Evolutionary conservation across 2,888 invertebrate species (phyloP).

Genomic region (Emmelina monodactyla): DNA sequence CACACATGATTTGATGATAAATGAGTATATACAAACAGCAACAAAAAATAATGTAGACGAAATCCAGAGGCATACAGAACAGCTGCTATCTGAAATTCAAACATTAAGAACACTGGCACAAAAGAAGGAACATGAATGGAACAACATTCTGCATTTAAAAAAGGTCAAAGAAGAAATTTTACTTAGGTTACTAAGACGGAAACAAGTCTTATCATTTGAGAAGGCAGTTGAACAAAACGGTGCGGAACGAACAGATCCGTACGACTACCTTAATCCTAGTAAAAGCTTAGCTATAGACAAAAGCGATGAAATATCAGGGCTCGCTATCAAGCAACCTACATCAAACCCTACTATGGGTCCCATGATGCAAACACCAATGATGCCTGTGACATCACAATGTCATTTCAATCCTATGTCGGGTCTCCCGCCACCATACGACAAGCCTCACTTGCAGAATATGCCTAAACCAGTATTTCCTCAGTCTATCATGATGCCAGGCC

Average conservation of each 20-base stretch:
- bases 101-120: conserved; percentile 76
- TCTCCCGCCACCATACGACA: conserved; percentile 53
- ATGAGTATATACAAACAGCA: conserved; percentile 70
- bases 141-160: conserved; percentile 80
- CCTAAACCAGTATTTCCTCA: conserved; percentile 52
- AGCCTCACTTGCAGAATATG: conserved; percentile 48
- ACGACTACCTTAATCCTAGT: conserved; percentile 47
- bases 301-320: conserved; percentile 54
- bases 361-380: conserved; percentile 39
- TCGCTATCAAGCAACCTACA: conserved; percentile 41
- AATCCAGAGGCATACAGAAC: conserved; percentile 70
- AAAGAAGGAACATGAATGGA: conserved; percentile 88
- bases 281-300: conserved; percentile 55
- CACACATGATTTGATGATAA: conserved; percentile 67
- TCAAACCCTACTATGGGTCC: conserved; percentile 33
- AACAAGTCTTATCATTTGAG: conserved; percentile 67
- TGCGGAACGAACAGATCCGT: conserved; percentile 41
- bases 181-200: conserved; percentile 73
- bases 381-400: conserved; percentile 37
- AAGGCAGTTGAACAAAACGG: conserved; percentile 48
- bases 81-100: conserved; percentile 71
- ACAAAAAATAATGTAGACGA: conserved; percentile 69
- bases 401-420: conserved; percentile 51
- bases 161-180: conserved; percentile 86
- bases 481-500: conserved; percentile 43